phyloP scores from a whole-genome alignment of 1,140 invertebrate genomes.

The Aphidius ervi region DNA sequence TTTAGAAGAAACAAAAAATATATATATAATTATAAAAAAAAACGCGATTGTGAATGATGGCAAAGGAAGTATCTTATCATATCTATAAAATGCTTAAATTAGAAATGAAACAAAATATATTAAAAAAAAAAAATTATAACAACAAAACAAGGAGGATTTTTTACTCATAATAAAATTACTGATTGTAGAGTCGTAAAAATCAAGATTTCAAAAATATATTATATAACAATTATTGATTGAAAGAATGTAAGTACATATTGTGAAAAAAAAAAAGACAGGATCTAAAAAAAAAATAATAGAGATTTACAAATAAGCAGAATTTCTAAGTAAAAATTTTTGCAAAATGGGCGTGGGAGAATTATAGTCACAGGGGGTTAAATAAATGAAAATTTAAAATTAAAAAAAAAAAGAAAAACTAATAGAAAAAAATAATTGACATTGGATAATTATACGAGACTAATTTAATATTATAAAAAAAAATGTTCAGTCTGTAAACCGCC shows the following conservation, averaged over 20 bases:
- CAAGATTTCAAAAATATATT: constrained; percentile 25
- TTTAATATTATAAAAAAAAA: constrained; percentile 22
- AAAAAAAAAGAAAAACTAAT: constrained; percentile 30
- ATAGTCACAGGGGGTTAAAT: constrained; percentile 27
- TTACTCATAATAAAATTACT: constrained; percentile 33
- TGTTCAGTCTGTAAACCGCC: constrained; percentile 34
- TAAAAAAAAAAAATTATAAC: constrained; percentile 2
- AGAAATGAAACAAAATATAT: constrained; percentile 20
- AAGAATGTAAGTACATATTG: constrained; percentile 28
- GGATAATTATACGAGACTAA: constrained; percentile 31
- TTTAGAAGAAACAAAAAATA: too few species aligned
- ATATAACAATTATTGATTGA: constrained; percentile 17
- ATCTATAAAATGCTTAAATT: constrained; percentile 41
- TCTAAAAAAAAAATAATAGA: constrained; percentile 12
- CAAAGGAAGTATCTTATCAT: constrained; percentile 32
- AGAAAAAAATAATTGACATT: constrained; percentile 24
- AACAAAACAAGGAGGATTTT: constrained; percentile 34
- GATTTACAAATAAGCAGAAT: constrained; percentile 33
- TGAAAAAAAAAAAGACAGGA: constrained; percentile 23
- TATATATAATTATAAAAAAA: too few species aligned
- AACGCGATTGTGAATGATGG: background rate
- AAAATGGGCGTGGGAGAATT: constrained; percentile 30
- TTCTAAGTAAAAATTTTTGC: constrained; percentile 43
- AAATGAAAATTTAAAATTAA: constrained; percentile 21
- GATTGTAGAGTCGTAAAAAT: constrained; percentile 25